Evolutionary conservation across 2,113 vertebrate genomes (phyloP).

Genomic region (Burhinus bistriatus): DNA sequence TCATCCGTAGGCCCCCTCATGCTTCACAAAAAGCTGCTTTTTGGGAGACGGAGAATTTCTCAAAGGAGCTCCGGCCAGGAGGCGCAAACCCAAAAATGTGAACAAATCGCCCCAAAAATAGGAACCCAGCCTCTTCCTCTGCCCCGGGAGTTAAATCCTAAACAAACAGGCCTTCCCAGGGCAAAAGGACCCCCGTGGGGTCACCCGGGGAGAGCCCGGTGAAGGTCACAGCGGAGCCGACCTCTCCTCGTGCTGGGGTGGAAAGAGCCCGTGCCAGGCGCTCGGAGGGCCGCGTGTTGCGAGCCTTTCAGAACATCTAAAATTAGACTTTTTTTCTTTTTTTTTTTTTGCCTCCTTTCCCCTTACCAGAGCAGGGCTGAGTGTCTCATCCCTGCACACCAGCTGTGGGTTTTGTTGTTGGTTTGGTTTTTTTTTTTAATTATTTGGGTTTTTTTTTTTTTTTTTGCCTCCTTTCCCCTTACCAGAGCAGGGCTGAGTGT

Average conservation of each 20-base stretch:
- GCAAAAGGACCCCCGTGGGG: too few relatives aligned
- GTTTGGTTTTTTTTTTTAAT: too few relatives aligned
- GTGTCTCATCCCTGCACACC: neutral
- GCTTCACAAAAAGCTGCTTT: neutral
- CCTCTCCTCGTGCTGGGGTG: neutral
- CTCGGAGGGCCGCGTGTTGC: neutral
- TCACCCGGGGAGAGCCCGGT: neutral
- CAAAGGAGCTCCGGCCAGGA: too few relatives aligned
- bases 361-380: neutral
- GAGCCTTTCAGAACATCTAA: conserved; percentile 16
- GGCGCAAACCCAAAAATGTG: rapidly evolving
- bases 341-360: neutral
- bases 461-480: neutral
- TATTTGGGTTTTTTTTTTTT: too few relatives aligned
- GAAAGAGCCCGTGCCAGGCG: neutral
- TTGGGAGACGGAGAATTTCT: neutral
- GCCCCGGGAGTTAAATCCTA: neutral
- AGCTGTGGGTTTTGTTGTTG: conserved; percentile 3
- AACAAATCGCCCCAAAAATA: neutral
- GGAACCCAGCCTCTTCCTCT: neutral
- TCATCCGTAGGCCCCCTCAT: rapidly evolving
- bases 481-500: neutral
- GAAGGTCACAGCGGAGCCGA: neutral
- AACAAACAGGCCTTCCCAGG: rapidly evolving
- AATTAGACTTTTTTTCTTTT: neutral